Evolutionary conservation across 2,797 vertebrate genomes (phyloP), one percentile per base, ranked within the genome.

Genomic region (Oryzias dopingdopingensis): DNA sequence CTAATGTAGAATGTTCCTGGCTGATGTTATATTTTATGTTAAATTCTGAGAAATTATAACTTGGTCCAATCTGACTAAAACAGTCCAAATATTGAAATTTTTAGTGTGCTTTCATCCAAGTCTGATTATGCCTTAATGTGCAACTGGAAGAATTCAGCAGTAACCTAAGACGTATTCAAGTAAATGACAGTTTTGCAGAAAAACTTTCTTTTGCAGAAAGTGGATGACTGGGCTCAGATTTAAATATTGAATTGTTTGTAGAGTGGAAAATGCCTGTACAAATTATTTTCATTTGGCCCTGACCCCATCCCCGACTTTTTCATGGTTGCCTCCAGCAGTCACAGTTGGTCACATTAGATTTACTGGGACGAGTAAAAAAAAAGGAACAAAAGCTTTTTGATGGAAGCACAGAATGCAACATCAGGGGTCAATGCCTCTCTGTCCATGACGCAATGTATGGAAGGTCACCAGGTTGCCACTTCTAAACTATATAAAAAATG

Each of bases 41-140:
- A 75, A 69, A 77, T 83, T 72, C 70, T 77, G 59, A 60, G 52
- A 82, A 85, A 86, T 76, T 79, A 78, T 78, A 72, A 72, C 76
- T 75, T 71, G 20, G 68, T 86, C 69, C 63, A 49, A 63, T 81
- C 69, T 75, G 77, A 78, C 77, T 81, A 74, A 75, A 74, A 70
- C 72, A 60, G 42, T 61, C 56, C 42, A 59, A 56, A 66, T 76
- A 73, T 52, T 69, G 45, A 59, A 59, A 37, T 32, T 63, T 51
- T 58, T 58, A 69, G 14, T 44, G 46, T 56, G 50, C 65, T 44
- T 37, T 49, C 10, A 55, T 52, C 2, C 7, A 29, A 29, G 26
- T 29, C 26, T 29, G 20, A 22, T 22, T 29, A 37, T 37, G 10
- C 12, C 10, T 12, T 12, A 37, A 37, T 37, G 32, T 37, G 10